phyloP scores from a whole-genome alignment of 2,888 invertebrate species.

The Amphipoea lucens region DNA sequence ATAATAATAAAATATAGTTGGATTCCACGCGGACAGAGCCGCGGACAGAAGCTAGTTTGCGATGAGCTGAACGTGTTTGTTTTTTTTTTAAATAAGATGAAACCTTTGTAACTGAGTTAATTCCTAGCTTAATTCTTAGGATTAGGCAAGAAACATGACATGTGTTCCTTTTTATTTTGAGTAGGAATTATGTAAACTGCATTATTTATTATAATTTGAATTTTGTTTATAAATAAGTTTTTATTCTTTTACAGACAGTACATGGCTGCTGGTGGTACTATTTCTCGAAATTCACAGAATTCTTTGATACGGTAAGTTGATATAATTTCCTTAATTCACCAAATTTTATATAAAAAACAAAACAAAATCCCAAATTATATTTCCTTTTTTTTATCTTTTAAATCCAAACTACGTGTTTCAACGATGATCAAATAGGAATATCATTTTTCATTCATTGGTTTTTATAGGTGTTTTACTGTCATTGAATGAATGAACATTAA shows the following conservation, averaged over 20 bases:
- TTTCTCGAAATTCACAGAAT: conserved; percentile 98
- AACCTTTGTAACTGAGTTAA: not conserved
- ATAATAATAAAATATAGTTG: not conserved
- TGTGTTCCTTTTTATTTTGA: not conserved
- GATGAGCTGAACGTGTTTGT: not conserved
- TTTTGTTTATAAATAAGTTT: conserved; percentile 13
- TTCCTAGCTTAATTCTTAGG: not conserved
- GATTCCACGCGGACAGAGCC: not conserved
- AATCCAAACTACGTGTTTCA: not conserved
- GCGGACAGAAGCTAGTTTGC: not conserved
- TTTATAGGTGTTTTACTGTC: not conserved
- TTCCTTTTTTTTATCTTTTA: too few relatives aligned
- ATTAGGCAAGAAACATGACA: not conserved
- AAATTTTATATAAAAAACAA: not conserved
- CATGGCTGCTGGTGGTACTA: conserved; percentile 98
- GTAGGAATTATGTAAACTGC: not conserved
- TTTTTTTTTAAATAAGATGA: not conserved
- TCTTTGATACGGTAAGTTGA: conserved; percentile 94
- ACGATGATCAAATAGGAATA: not conserved
- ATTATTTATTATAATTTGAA: not conserved
- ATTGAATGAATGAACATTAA: not conserved
- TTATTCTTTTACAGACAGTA: conserved; percentile 92
- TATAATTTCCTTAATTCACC: not conserved
- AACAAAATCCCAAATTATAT: too few relatives aligned
- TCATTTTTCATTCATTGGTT: not conserved